Base-by-base conservation (phyloP, 2,888 invertebrate genomes). In the Oxytorus armatus region DNA sequence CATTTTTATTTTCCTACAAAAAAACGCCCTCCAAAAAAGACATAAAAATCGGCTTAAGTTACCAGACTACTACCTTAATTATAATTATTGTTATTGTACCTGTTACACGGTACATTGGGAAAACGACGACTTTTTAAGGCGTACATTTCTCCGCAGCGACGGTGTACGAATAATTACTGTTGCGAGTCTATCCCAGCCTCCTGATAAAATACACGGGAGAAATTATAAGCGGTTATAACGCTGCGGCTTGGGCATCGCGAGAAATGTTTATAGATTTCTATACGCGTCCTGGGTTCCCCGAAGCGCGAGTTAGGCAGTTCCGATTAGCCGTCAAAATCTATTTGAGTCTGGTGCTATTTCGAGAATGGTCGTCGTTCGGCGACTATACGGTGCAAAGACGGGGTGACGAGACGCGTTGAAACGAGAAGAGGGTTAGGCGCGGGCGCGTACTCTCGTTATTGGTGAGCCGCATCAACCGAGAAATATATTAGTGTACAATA, bases 251-350 rank as follows among this genome's bases (percentile, higher is more conserved):
- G 29, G 33, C 23, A 65, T 33, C 63, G 47, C 61, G 53, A 10
- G 44, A 68, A 66, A 77, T 72, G 68, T 72, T 72, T 76, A 75
- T 79, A 74, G 72, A 81, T 77, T 78, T 81, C 81, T 79, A 81
- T 76, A 81, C 78, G 63, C 70, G 72, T 81, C 69, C 69, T 68
- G 78, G n/a, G 61, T 81, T 83, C 81, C 42, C 65, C 78, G 82
- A 81, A 81, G 66, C 69, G 39, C 73, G 74, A 51, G 66, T 77
- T 76, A 77, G 73, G 76, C 79, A 77, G 76, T 79, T 81, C 81
- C 81, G 81, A 83, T 83, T 81, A 83, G 73, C 81, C 81, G 79
- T 83, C 69, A 81, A 83, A 83, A 77, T 73, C 81, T 83, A 83
- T 83, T 83, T 78, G 51, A 51, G 78, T 79, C 65, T 69, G 44